Base-by-base conservation (phyloP, 1,140 invertebrate genomes). In the Drosophila ficusphila region DNA sequence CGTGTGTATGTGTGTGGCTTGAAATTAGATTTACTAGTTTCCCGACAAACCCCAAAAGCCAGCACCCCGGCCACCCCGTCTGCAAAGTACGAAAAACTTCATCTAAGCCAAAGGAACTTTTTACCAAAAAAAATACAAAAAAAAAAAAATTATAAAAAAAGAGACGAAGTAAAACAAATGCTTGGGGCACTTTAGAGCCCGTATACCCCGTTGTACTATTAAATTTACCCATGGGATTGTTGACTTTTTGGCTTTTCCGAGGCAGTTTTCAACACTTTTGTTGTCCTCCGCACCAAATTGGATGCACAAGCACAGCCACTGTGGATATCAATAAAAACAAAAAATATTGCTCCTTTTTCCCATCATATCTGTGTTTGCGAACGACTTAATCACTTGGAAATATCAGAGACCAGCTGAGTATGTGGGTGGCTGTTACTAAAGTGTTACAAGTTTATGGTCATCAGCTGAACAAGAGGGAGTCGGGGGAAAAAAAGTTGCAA, bases 1-100 rank as follows among this genome's bases (percentile, higher is more conserved):
- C 25, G 12, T 33, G 25, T 49, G 42, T 70, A 25, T 51, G 58
- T 44, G 58, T 67, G 75, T 75, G 81, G 81, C 76, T 79, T 60
- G 67, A 85, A 85, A 85, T 85, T 85, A 86, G 81, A 86, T 86
- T 85, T 85, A 79, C 79, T 79, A 85, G 65, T 79, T 79, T 86
- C 57, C 67, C 71, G 57, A 60, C 71, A 72, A 34, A 34, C 44
- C 60, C 47, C 31, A 48, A 82, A 72, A 77, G 64, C 65, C 72
- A 53, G 48, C n/a, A 33, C 3, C 54, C 25, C n/a, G 5, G 3
- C 34, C 29, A 21, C 5, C 31, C 21, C 44, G 27, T 51, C 44
- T 25, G 51, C 64, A 85, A 68, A 76, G 76, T 85, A 69, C 53
- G 53, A 57, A 86, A 79, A 85, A 79, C 76, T 79, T 69, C 51